These are phyloP conservation scores for Spinus pinus DNA, from an alignment of 2,797 vertebrate species.

Conservation along the genomic window DNA sequence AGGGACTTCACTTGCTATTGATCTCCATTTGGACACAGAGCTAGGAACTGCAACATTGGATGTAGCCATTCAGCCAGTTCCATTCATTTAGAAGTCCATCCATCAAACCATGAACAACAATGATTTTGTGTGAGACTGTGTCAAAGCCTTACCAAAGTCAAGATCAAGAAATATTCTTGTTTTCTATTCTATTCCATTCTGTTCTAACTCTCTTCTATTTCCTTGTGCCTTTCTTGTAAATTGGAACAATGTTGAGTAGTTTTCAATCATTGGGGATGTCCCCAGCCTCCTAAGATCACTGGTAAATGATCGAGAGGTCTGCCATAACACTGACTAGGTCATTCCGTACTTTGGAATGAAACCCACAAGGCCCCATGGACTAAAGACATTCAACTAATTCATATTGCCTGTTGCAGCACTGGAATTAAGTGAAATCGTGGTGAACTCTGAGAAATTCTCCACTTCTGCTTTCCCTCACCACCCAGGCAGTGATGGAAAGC, in stretches of 20 bases:
- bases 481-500: accelerated
- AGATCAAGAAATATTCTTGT: not conserved
- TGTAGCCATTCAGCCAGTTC: not conserved
- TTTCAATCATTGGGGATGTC: not conserved
- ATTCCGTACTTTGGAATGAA: not conserved
- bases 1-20: not conserved
- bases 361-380: not conserved
- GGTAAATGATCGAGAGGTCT: not conserved
- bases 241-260: not conserved
- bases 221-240: not conserved
- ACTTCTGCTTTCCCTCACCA: accelerated
- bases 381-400: not conserved
- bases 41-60: no score
- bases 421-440: not conserved
- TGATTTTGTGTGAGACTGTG: not conserved
- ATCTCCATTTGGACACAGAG: not conserved
- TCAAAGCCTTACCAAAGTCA: not conserved
- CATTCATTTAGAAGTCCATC: not conserved
- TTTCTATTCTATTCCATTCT: not conserved
- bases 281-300: not conserved
- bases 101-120: not conserved
- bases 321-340: not conserved
- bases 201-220: not conserved
- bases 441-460: not conserved
- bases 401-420: not conserved